A percentile compares a stretch with the other conserved stretches of the same genome.
Conservation (phyloP, 2,888 invertebrate species). For the Dryobota labecula region DNA sequence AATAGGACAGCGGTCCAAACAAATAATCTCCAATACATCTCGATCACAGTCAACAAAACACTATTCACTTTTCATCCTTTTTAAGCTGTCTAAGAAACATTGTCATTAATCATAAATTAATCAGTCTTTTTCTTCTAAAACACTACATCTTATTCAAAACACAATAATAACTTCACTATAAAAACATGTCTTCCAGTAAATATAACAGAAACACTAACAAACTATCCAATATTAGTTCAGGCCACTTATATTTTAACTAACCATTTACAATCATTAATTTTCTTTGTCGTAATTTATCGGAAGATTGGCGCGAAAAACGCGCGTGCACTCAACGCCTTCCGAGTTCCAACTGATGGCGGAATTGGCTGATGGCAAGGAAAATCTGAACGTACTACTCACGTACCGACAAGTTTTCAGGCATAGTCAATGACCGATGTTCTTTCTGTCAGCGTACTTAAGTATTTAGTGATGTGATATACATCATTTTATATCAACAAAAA, state of each 20-base stretch:
- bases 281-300: slow-evolving; percentile 47
- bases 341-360: slow-evolving; percentile 52
- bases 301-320: slow-evolving; percentile 36
- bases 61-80: slow-evolving; percentile 47
- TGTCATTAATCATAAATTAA: slow-evolving; percentile 14
- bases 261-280: slow-evolving; percentile 34
- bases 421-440: slow-evolving; percentile 46
- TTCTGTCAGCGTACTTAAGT: slow-evolving; percentile 29
- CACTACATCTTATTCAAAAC: slow-evolving; percentile 44
- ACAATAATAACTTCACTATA: slow-evolving; percentile 12
- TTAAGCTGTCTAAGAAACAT: slow-evolving; percentile 33
- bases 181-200: slow-evolving; percentile 18
- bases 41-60: slow-evolving; percentile 40
- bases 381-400: slow-evolving; percentile 24
- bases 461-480: slow-evolving; percentile 34
- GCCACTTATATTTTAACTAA: slow-evolving; percentile 18
- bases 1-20: slow-evolving; percentile 68
- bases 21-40: slow-evolving; percentile 70
- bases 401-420: slow-evolving; percentile 31
- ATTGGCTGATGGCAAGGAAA: slow-evolving; percentile 57
- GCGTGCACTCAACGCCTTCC: slow-evolving; percentile 41
- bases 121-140: slow-evolving; percentile 19
- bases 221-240: slow-evolving; percentile 26
- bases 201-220: slow-evolving; percentile 20
- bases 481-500: too few species aligned